Conservation (phyloP, 2,888 invertebrate species). For the Bugulina stolonifera region DNA sequence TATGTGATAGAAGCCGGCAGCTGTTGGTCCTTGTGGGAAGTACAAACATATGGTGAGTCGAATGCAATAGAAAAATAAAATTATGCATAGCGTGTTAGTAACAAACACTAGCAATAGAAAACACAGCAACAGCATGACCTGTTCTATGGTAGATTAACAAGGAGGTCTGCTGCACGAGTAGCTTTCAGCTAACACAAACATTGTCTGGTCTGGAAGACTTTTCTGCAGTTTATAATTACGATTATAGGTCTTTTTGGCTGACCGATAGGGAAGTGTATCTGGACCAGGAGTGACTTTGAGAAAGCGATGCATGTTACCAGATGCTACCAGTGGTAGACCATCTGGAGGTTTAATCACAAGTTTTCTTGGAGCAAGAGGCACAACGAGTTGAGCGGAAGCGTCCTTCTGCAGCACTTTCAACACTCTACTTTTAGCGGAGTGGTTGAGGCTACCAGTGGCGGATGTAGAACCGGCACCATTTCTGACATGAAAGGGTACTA, state of each 20-base stretch:
- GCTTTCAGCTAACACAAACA: constrained; percentile 20
- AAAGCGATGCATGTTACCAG: constrained; percentile 14
- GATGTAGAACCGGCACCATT: neutral
- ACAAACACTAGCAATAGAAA: too few species aligned
- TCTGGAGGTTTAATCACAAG: constrained; percentile 16
- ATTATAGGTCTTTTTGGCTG: neutral
- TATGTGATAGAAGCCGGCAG: too few species aligned
- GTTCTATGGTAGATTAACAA: too few species aligned
- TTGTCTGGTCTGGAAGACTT: constrained; percentile 23
- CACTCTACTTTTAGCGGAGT: constrained; percentile 4
- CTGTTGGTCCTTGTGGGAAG: too few species aligned
- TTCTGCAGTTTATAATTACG: constrained; percentile 17
- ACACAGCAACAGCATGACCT: too few species aligned
- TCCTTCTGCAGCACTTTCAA: constrained; percentile 1
- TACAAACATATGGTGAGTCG: too few species aligned
- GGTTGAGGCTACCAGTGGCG: constrained; percentile 2
- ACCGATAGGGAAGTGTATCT: constrained; percentile 8
- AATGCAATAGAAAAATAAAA: too few species aligned
- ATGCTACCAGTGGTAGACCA: constrained; percentile 14
- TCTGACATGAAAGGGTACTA: neutral
- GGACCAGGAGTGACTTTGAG: constrained; percentile 22
- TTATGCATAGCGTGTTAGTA: too few species aligned
- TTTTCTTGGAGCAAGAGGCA: constrained; percentile 19
- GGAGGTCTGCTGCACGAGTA: neutral
- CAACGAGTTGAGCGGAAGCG: neutral